These are phyloP conservation scores for Gordius sp. DNA, from an alignment of 2,888 invertebrate genomes.

Conservation along the genomic window DNA sequence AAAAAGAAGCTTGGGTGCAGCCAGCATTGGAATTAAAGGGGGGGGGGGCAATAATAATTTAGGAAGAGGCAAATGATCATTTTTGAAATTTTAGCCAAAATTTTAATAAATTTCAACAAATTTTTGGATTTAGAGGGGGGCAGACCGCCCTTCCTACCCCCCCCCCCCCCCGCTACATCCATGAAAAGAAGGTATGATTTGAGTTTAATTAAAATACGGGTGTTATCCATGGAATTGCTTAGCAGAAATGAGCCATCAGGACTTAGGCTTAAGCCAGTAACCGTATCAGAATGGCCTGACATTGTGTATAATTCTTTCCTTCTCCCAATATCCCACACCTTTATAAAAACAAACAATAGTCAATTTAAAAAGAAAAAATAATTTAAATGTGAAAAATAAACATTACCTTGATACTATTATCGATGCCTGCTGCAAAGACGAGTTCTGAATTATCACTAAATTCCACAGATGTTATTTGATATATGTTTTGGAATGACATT, in stretches of 20 bases:
- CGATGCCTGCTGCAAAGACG: conserved; percentile 73
- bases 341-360: conserved; percentile 16
- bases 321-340: conserved; percentile 78
- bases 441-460: conserved; percentile 88
- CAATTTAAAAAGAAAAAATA: conserved; percentile 5
- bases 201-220: too few relatives aligned
- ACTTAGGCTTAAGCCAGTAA: conserved; percentile 59
- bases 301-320: conserved; percentile 54
- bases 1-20: too few relatives aligned
- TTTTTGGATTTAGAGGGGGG: too few relatives aligned
- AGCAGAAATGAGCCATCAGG: conserved; percentile 46
- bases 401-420: conserved; percentile 61
- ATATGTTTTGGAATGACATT: conserved; percentile 32
- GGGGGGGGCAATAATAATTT: too few relatives aligned
- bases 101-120: too few relatives aligned
- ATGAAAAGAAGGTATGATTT: too few relatives aligned
- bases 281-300: conserved; percentile 73
- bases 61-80: too few relatives aligned
- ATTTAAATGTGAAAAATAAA: background rate
- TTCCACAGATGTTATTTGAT: conserved; percentile 48
- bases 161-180: too few relatives aligned
- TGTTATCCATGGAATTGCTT: conserved; percentile 86
- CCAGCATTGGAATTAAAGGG: too few relatives aligned
- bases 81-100: too few relatives aligned
- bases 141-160: too few relatives aligned